Percentiles rank a stretch among this genome's conserved stretches.
These are phyloP conservation scores for Tympanuchus pallidicinctus DNA, from an alignment of 2,113 vertebrate genomes.

Conservation along the genomic window DNA sequence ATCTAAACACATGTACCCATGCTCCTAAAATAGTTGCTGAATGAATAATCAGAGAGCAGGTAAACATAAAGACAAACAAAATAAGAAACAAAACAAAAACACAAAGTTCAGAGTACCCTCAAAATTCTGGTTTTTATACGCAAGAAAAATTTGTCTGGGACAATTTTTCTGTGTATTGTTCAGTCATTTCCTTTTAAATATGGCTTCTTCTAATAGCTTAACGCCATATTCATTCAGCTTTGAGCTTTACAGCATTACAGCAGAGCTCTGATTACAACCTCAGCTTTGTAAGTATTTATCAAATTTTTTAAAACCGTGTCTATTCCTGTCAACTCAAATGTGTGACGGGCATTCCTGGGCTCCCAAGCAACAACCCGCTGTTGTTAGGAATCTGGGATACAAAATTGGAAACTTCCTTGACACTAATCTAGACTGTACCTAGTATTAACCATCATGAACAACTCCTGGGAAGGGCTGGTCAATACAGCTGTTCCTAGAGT, in stretches of 20 bases:
- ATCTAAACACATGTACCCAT: fast-evolving
- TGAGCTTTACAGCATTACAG: neutral
- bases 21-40: neutral
- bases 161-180: neutral
- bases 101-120: neutral
- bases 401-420: neutral
- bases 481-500: neutral
- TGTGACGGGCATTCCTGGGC: neutral
- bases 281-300: neutral
- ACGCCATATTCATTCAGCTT: neutral
- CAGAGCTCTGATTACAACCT: neutral
- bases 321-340: neutral
- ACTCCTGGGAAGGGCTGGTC: neutral
- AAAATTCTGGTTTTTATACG: neutral
- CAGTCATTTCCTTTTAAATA: neutral
- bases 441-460: neutral
- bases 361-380: neutral
- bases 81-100: neutral
- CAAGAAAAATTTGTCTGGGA: neutral
- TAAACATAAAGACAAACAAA: neutral
- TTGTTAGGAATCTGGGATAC: neutral
- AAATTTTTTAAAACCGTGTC: neutral
- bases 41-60: neutral
- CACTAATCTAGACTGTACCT: neutral
- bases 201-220: neutral